Percentiles rank a stretch among this genome's conserved stretches.
Evolutionary conservation across 2,797 vertebrate species (phyloP).

Genomic region (Spheniscus humboldti): DNA sequence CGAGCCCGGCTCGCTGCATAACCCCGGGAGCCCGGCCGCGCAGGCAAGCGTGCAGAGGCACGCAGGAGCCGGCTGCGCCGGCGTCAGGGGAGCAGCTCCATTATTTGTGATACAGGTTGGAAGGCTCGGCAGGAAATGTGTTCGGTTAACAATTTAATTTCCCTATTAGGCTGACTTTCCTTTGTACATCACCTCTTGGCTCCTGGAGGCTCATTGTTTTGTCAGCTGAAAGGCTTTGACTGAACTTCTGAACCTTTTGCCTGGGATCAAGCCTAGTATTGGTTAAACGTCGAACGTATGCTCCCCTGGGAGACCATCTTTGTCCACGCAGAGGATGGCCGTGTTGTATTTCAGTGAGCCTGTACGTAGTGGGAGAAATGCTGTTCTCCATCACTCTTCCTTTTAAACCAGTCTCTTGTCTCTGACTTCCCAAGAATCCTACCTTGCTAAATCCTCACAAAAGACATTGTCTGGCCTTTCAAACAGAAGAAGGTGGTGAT

Average conservation of each 20-base stretch:
- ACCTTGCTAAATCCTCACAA: background rate
- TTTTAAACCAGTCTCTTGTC: background rate
- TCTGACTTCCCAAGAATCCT: background rate
- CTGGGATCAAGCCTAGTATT: background rate
- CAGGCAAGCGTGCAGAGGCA: background rate
- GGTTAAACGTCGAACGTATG: fast-evolving
- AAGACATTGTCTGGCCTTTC: background rate
- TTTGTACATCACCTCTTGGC: conserved; percentile 1
- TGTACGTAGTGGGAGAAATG: fast-evolving
- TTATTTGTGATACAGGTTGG: background rate
- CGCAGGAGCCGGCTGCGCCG: background rate
- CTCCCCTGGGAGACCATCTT: background rate
- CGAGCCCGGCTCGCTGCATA: background rate
- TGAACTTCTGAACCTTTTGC: conserved; percentile 9
- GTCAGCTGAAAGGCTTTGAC: background rate
- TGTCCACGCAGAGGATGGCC: background rate
- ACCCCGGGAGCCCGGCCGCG: fast-evolving
- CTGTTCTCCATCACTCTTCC: background rate
- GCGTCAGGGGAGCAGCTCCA: background rate
- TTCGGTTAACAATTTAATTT: background rate
- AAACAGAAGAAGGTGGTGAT: background rate
- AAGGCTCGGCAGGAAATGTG: background rate
- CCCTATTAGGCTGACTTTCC: background rate
- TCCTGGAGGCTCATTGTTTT: conserved; percentile 6
- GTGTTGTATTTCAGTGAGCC: fast-evolving